Evolutionary conservation across 2,113 vertebrate genomes (phyloP), one percentile per base, ranked within the genome.

Genomic region (Megaptera novaeangliae): DNA sequence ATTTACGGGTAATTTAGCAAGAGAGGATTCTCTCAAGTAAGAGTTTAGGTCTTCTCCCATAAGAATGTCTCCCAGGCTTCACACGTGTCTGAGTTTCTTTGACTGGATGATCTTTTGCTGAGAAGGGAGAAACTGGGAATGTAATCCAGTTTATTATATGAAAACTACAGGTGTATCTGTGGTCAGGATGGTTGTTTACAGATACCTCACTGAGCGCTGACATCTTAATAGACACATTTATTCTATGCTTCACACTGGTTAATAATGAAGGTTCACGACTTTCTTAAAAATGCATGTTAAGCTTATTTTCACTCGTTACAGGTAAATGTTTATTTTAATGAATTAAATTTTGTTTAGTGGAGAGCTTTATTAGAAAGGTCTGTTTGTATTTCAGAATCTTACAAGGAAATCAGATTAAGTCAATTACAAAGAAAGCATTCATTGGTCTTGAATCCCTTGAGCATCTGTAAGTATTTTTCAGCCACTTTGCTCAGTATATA

Each of bases 351-450:
- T 93, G 36, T 78, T 91, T 78, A 93, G 9, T 64, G n/a, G 57
- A 82, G 27, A 91, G 31, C 52, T 87, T 97, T 95, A 84, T 91
- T 93, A 95, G 71, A 80, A 94, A 92, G 74, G 18, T 91, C 78
- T 97, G n/a, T 97, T 95, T 98, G 31, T 98, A 44, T 98, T 99
- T 97, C 98, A 99, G 99, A 98, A 98, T 99, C 95, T 98, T 99
- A 91, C 99, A 99, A 98, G 99, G 99, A 98, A 99, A 99, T 97
- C 99, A 99, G 94, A 99, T 99, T 97, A 99, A 99, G 71, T 99
- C 99, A 89, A 89, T 99, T 96, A 99, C 98, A 97, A 99, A 98
- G 97, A 99, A 98, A 96, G 99, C 99, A 34, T 99, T 99, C 96
- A 97, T 98, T 95, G 99, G 99, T 87, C 98, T 99, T 74, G 99